Evolutionary conservation across 2,888 invertebrate genomes (phyloP).

Genomic region (Epicampocera succincta): DNA sequence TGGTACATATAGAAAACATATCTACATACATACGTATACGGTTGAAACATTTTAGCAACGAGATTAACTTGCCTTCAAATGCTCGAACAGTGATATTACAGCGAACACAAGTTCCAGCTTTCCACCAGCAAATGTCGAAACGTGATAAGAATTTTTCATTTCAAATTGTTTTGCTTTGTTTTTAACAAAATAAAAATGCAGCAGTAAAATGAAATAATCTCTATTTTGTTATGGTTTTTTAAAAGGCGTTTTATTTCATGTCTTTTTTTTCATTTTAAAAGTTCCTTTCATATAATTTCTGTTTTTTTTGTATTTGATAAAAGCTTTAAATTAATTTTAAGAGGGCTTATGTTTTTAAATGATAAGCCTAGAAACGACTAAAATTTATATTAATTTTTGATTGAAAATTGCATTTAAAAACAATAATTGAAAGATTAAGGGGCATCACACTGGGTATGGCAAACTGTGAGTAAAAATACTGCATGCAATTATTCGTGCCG

Average conservation of each 20-base stretch:
- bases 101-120: neutral
- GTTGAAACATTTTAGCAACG: neutral
- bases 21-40: too few relatives aligned
- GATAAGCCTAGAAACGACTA: conserved; percentile 22
- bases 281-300: neutral
- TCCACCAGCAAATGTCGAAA: conserved; percentile 30
- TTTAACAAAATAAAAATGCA: conserved; percentile 17
- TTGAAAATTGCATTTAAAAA: conserved; percentile 6
- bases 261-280: conserved; percentile 3
- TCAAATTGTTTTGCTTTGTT: neutral
- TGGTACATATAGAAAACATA: neutral
- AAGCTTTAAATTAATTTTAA: neutral
- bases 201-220: conserved; percentile 38
- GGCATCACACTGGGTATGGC: too few relatives aligned
- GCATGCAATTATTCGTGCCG: too few relatives aligned
- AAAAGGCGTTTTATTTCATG: conserved; percentile 34
- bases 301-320: conserved; percentile 8
- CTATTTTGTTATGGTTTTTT: conserved; percentile 24
- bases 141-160: conserved; percentile 54
- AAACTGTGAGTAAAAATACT: too few relatives aligned
- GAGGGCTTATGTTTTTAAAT: conserved; percentile 24
- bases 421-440: neutral
- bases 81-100: conserved; percentile 6
- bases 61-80: conserved; percentile 6
- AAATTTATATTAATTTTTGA: conserved; percentile 9